Base-by-base conservation (phyloP, 2,113 vertebrate genomes). In the Neomonachus schauinslandi region DNA sequence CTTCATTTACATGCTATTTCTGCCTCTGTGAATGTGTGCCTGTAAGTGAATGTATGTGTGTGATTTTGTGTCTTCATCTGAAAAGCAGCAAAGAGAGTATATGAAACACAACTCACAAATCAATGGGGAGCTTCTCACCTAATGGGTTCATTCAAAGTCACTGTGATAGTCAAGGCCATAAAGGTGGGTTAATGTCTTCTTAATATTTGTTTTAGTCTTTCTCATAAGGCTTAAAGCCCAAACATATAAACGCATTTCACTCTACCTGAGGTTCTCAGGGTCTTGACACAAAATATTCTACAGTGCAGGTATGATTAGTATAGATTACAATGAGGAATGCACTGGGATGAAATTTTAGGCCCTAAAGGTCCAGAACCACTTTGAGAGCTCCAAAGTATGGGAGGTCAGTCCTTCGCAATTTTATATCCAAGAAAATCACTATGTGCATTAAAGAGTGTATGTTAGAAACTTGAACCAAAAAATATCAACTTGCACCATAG, bases 381-480 rank as follows among this genome's bases (percentile, higher is more conserved):
- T 55, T 33, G 24, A 69, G 46, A 94, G 53, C 49, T 83, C 88
- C 49, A 57, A 91, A 83, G 79, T 42, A 96, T 0, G 6, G 0
- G 55, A 36, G 8, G 24, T 93, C n/a, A 79, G 7, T 92, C 18
- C 19, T 82, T 91, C 86, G 5, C 16, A 91, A 91, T 82, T 88
- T 36, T 65, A 39, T 39, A 26, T 19, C 33, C 13, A 94, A 94
- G 69, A 1, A 87, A 94, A 67, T 74, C 31, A 51, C 12, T 57
- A 4, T 71, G 12, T 80, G 26, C 1, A 93, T n/a, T 92, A n/a
- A 88, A 92, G 31, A 86, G 3, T 61, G 5, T 94, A 0, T 33
- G 91, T 97, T 76, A 42, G 72, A 93, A 91, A 89, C 9, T 16
- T 92, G 46, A 84, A 65, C 36, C 67, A 79, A 95, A 95, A 92